Evolutionary conservation across 2,888 invertebrate genomes (phyloP).

Genomic region (Rugalucina vietnamica): DNA sequence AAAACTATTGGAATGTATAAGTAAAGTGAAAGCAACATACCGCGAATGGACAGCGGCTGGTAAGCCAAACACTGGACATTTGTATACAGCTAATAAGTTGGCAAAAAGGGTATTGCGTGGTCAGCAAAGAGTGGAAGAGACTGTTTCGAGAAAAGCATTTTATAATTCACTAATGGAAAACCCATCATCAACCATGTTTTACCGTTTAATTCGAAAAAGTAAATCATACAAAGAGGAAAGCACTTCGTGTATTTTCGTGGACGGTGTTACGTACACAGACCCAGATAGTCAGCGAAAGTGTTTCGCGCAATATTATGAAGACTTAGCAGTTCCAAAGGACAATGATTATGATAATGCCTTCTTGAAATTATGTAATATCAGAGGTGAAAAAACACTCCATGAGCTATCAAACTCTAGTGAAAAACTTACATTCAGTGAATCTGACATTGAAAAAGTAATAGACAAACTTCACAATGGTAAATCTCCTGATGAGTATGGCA

Average conservation of each 20-base stretch:
- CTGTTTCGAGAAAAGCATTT: background rate
- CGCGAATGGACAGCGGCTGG: background rate
- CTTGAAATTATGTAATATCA: background rate
- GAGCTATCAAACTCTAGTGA: background rate
- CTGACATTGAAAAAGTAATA: slow-evolving; percentile 7
- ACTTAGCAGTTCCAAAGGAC: slow-evolving; percentile 21
- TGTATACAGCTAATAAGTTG: background rate
- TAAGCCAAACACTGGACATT: background rate
- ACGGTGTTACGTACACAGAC: background rate
- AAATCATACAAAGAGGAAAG: background rate
- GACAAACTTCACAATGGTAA: slow-evolving; percentile 11
- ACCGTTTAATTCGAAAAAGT: background rate
- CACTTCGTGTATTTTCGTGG: background rate
- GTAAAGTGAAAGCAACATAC: background rate
- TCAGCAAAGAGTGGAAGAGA: background rate
- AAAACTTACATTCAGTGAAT: background rate
- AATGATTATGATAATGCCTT: slow-evolving; percentile 9
- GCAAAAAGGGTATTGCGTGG: background rate
- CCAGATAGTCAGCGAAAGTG: slow-evolving; percentile 4
- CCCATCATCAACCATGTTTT: background rate
- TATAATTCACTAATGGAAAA: slow-evolving; percentile 3
- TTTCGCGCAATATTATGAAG: slow-evolving; percentile 13
- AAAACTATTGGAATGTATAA: background rate
- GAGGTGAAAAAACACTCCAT: background rate
- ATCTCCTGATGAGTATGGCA: slow-evolving; percentile 11